Base-by-base conservation (phyloP, 1,140 invertebrate genomes). In the Cydia pomonella region DNA sequence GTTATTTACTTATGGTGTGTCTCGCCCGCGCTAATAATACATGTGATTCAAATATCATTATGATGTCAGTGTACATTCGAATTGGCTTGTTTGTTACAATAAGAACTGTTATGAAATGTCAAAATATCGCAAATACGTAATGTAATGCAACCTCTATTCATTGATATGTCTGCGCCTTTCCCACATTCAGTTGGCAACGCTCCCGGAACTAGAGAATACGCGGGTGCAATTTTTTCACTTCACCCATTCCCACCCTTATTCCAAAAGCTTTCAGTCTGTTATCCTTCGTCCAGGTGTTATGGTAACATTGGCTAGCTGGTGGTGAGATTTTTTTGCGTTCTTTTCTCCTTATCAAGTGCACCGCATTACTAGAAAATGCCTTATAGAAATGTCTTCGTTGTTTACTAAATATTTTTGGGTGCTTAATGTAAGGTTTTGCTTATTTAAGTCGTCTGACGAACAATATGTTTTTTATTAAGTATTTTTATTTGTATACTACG, bases 161-260 rank as follows among this genome's bases (percentile, higher is more conserved):
- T 18, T 59, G 23, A 23, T 23, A 59, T 59, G 53, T 59, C 53
- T 59, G 18, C 6, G 53, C 2, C 1, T 59, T 83, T 77, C 75
- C 79, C 81, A 80, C 82, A 80, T 84, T 78, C 74, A 78, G 72
- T 85, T 87, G 85, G 85, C 85, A 80, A 63, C 38, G 59, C 75
- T 82, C 83, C 84, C 80, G 78, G 74, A 79, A 69, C 75, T 41
- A 23, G 13, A 23, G 21, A 69, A 69, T 66, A 76, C 66, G 64
- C 18, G 64, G 33, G 64, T 33, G 13, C 63, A 66, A 66, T 18
- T n/a, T 69, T 41, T 38, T 33, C 6, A 18, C 2, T 66, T 38
- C 25, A 41, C n/a, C n/a, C 33, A 69, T 29, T 41, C 29, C 16
- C 29, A 41, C 62, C 73, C 73, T 53, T 71, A 73, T 50, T 74